phyloP scores from a whole-genome alignment of 2,113 vertebrate genomes.

The Plectropomus leopardus region DNA sequence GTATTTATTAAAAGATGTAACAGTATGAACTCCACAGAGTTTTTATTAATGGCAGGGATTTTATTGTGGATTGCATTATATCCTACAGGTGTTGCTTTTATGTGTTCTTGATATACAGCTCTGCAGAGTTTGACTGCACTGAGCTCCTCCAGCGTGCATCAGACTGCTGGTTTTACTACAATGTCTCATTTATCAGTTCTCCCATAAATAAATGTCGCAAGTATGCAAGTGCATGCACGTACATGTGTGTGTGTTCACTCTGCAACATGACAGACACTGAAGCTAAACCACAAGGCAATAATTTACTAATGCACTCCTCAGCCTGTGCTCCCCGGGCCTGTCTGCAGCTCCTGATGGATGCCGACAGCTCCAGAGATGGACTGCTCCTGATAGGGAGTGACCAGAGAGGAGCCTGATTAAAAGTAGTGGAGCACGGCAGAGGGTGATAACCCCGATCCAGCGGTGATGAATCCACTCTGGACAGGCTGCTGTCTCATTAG shows the following conservation, averaged over 20 bases:
- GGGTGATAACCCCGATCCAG: constrained; percentile 90
- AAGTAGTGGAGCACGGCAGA: constrained; percentile 89
- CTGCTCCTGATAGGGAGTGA: constrained; percentile 92
- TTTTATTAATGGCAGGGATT: constrained; percentile 19
- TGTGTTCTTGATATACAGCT: constrained; percentile 14
- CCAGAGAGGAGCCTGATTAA: constrained; percentile 91
- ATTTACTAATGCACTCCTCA: constrained; percentile 90
- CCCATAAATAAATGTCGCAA: constrained; percentile 55
- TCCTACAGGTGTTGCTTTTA: constrained; percentile 44
- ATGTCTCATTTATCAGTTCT: constrained; percentile 32
- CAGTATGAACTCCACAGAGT: neutral
- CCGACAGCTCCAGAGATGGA: constrained; percentile 84
- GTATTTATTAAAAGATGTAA: constrained; percentile 14
- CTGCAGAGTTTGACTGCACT: neutral
- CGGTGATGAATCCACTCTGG: constrained; percentile 86
- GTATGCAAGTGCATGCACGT: constrained; percentile 30
- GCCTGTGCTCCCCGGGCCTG: constrained; percentile 85
- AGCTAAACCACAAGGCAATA: constrained; percentile 83
- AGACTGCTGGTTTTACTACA: constrained; percentile 39
- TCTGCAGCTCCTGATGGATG: constrained; percentile 90
- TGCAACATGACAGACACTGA: constrained; percentile 74
- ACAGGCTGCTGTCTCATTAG: constrained; percentile 81
- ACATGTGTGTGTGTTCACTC: constrained; percentile 19
- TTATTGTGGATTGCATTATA: constrained; percentile 17
- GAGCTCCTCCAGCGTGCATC: constrained; percentile 27